Evolutionary conservation across 2,113 vertebrate species (phyloP).

Genomic region (Spermophilus dauricus): DNA sequence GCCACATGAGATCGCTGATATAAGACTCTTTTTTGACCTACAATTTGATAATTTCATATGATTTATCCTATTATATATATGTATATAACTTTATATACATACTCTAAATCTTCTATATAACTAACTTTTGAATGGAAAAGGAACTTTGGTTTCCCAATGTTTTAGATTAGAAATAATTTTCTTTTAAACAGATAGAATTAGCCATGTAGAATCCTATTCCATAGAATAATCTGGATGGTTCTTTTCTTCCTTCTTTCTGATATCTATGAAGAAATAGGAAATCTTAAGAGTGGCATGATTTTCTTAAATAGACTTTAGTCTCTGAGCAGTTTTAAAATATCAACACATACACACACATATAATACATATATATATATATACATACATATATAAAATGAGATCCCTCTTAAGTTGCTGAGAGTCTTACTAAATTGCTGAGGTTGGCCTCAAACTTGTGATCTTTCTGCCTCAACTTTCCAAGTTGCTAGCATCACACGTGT

Average conservation of each 20-base stretch:
- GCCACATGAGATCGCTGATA: not conserved
- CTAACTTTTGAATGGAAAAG: conserved; percentile 22
- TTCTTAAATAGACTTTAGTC: conserved; percentile 13
- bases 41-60: not conserved
- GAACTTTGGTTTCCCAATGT: not conserved
- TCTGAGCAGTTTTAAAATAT: not conserved
- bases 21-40: not conserved
- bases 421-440: too few species aligned
- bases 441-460: too few species aligned
- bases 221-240: not conserved
- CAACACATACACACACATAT: too few species aligned
- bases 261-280: not conserved
- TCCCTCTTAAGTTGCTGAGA: too few species aligned
- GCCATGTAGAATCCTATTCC: too few species aligned
- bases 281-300: not conserved
- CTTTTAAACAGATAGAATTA: conserved; percentile 29
- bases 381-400: too few species aligned
- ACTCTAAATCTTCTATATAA: not conserved
- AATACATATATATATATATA: too few species aligned
- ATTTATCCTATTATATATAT: not conserved
- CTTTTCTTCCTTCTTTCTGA: not conserved
- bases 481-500: too few species aligned
- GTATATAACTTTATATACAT: not conserved
- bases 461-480: too few species aligned
- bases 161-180: conserved; percentile 41